A percentile compares a stretch with the other conserved stretches of the same genome.
Conservation (phyloP, 2,797 vertebrate genomes). For the Luscinia luscinia region DNA sequence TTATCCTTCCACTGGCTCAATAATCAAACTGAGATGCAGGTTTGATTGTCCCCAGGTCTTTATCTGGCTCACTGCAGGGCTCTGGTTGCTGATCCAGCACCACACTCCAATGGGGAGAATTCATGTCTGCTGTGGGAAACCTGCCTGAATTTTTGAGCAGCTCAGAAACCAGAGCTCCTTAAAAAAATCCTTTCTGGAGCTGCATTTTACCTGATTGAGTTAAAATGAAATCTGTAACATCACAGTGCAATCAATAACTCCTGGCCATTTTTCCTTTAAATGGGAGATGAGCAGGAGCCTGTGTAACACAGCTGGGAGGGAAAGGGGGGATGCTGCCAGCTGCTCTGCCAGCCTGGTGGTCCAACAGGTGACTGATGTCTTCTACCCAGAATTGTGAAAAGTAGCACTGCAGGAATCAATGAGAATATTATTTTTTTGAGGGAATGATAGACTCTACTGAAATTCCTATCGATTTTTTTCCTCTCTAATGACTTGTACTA, state of each 20-base stretch:
- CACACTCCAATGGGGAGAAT: fast-evolving
- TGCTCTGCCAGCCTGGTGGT: slow-evolving; percentile 10
- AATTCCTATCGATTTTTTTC: slow-evolving; percentile 49
- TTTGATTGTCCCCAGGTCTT: background rate
- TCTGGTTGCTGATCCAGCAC: background rate
- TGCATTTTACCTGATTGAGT: background rate
- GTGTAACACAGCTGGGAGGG: background rate
- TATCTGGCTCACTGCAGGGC: background rate
- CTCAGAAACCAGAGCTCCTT: background rate
- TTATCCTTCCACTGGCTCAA: background rate
- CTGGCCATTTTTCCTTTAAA: background rate
- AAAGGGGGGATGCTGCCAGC: background rate
- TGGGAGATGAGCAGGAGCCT: slow-evolving; percentile 12
- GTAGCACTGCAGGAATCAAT: slow-evolving; percentile 34
- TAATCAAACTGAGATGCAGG: background rate
- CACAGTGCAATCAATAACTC: background rate
- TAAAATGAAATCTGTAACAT: background rate
- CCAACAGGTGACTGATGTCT: slow-evolving; percentile 46
- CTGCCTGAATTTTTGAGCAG: background rate
- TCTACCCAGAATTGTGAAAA: background rate
- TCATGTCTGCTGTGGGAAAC: background rate
- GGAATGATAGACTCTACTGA: slow-evolving; percentile 19
- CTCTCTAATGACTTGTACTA: slow-evolving; percentile 65
- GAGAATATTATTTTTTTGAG: slow-evolving; percentile 64
- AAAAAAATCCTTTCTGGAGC: background rate